phyloP scores from a whole-genome alignment of 1,140 invertebrate species.

The Venustaconcha ellipsiformis region DNA sequence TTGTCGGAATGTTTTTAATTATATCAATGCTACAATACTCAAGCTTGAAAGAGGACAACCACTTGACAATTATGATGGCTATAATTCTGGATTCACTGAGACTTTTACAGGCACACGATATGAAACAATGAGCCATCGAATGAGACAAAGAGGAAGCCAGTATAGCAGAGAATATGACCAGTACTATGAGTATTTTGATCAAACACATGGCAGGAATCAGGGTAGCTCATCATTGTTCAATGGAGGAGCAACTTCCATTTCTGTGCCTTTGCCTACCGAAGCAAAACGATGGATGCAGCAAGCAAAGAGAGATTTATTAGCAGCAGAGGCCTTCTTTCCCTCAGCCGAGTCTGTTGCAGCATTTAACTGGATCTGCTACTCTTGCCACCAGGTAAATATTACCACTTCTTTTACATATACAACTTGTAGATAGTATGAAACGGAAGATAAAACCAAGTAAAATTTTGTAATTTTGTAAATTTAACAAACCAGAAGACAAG shows the following conservation, averaged over 20 bases:
- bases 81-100: conserved; percentile 7
- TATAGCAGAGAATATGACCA: conserved; percentile 4
- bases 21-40: conserved; percentile 25
- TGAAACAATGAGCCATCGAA: neutral
- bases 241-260: too few relatives aligned
- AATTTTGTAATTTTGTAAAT: too few relatives aligned
- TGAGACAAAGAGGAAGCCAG: conserved; percentile 3
- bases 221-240: neutral
- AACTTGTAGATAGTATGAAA: too few relatives aligned
- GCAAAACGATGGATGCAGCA: conserved; percentile 46
- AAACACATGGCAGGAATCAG: neutral
- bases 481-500: too few relatives aligned
- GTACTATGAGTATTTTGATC: neutral
- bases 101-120: neutral
- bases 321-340: conserved; percentile 21
- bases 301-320: conserved; percentile 40
- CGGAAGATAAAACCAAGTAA: too few relatives aligned
- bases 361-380: conserved; percentile 51
- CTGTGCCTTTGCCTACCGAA: conserved; percentile 12
- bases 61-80: conserved; percentile 3
- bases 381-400: conserved; percentile 46
- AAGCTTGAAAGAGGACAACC: conserved; percentile 18
- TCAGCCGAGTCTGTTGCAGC: conserved; percentile 8
- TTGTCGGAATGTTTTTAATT: conserved; percentile 39
- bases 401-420: too few relatives aligned